Evolutionary conservation across 2,888 invertebrate genomes (phyloP).

Genomic region (Pterobdella sp.): DNA sequence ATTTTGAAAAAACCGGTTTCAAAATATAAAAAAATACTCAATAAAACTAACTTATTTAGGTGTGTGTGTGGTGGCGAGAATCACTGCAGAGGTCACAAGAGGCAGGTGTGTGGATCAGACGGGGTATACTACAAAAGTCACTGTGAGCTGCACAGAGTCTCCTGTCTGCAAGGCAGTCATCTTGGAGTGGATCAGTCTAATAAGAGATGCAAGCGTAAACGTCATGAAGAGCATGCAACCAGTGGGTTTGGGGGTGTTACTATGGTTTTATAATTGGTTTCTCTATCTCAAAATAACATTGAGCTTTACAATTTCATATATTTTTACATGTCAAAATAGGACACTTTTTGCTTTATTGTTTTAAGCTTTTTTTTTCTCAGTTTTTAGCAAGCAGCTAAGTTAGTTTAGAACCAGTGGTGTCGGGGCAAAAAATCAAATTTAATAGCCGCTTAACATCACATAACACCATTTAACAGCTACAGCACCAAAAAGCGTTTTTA

Average conservation of each 20-base stretch:
- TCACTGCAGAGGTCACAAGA: conserved; percentile 44
- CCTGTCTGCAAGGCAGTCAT: conserved; percentile 44
- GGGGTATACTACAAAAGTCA: conserved; percentile 47
- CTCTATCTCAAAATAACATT: no score
- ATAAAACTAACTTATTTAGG: conserved; percentile 36
- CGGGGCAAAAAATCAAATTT: no score
- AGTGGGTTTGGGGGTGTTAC: conserved; percentile 44
- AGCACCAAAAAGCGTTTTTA: no score
- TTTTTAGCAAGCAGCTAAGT: no score
- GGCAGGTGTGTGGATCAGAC: conserved; percentile 49
- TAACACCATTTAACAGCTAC: no score
- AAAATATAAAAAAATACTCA: background rate
- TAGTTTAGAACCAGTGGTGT: no score
- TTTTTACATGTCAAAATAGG: no score
- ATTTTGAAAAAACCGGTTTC: background rate
- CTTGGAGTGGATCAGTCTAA: conserved; percentile 44
- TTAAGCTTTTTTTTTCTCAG: no score
- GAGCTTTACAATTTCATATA: no score
- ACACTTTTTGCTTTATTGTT: no score
- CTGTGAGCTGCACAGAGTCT: conserved; percentile 49
- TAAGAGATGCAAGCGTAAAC: conserved; percentile 13
- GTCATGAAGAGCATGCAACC: background rate
- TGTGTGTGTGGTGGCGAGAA: conserved; percentile 57
- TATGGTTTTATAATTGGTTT: background rate
- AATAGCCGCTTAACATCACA: no score